Percentiles rank a stretch among this genome's conserved stretches.
Conservation (phyloP, 2,113 vertebrate species). For the Orycteropus afer region DNA sequence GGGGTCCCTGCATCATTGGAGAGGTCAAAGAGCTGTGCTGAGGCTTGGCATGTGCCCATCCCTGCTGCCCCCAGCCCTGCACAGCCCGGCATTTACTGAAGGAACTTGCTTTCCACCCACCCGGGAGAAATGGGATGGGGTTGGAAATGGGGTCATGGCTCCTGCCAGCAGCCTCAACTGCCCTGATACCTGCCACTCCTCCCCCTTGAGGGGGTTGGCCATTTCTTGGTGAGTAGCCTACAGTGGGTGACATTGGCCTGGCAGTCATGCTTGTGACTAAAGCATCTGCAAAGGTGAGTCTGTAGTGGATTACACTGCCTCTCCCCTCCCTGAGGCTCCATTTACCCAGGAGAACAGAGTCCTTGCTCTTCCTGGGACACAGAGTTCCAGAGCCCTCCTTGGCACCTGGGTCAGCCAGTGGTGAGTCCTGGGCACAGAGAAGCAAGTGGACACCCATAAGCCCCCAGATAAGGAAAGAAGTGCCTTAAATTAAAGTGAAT, state of each 20-base stretch:
- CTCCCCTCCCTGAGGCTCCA: too few relatives aligned
- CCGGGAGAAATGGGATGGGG: neutral
- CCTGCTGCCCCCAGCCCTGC: neutral
- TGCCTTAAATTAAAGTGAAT: neutral
- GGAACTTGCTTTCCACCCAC: accelerated
- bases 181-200: too few relatives aligned
- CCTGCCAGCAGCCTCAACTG: neutral
- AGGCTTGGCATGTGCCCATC: neutral
- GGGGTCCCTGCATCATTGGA: too few relatives aligned
- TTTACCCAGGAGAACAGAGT: too few relatives aligned
- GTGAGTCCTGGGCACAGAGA: too few relatives aligned
- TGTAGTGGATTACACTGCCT: neutral
- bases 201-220: accelerated
- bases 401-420: too few relatives aligned
- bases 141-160: too few relatives aligned
- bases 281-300: accelerated
- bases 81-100: neutral
- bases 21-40: accelerated
- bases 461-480: too few relatives aligned
- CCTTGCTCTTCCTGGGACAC: too few relatives aligned
- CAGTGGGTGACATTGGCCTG: accelerated
- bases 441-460: too few relatives aligned
- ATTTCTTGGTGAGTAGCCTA: accelerated
- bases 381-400: too few relatives aligned
- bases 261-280: neutral